Percentiles rank a stretch among this genome's conserved stretches.
phyloP scores from a whole-genome alignment of 92 coral and sea anemone genomes.

The Parazoanthus swiftii region DNA sequence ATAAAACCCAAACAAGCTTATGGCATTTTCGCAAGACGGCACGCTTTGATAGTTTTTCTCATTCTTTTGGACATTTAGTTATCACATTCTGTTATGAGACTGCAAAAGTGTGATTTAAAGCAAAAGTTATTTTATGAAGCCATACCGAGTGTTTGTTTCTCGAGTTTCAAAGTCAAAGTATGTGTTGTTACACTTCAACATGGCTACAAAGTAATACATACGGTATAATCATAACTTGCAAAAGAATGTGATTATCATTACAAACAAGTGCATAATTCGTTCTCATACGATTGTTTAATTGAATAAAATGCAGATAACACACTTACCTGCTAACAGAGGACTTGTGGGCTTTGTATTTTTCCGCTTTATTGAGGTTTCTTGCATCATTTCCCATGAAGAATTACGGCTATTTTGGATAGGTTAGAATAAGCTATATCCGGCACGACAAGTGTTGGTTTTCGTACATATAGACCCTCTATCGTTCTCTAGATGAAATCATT shows the following conservation, averaged over 20 bases:
- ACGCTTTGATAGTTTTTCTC: too few relatives aligned
- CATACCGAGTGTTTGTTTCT: too few relatives aligned
- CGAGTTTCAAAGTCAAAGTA: too few relatives aligned
- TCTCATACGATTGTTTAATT: not conserved
- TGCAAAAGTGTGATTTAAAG: too few relatives aligned
- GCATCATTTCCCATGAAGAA: not conserved
- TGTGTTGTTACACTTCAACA: not conserved
- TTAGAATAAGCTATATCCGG: too few relatives aligned
- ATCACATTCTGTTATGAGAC: too few relatives aligned
- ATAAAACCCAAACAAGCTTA: too few relatives aligned
- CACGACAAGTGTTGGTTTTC: too few relatives aligned
- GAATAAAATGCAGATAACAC: not conserved
- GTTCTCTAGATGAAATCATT: not conserved
- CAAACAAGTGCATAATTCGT: too few relatives aligned
- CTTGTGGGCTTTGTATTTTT: not conserved
- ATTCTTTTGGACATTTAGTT: too few relatives aligned
- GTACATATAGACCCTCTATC: not conserved
- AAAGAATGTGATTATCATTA: not conserved
- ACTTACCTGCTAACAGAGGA: not conserved
- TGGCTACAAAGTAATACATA: not conserved
- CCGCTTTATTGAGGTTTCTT: not conserved
- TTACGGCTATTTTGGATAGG: not conserved
- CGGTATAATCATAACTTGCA: not conserved
- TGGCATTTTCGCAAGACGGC: too few relatives aligned
- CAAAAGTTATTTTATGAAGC: too few relatives aligned